Percentiles rank a stretch among this genome's conserved stretches.
phyloP scores from a whole-genome alignment of 2,888 invertebrate species.

The Girardia tigrina region DNA sequence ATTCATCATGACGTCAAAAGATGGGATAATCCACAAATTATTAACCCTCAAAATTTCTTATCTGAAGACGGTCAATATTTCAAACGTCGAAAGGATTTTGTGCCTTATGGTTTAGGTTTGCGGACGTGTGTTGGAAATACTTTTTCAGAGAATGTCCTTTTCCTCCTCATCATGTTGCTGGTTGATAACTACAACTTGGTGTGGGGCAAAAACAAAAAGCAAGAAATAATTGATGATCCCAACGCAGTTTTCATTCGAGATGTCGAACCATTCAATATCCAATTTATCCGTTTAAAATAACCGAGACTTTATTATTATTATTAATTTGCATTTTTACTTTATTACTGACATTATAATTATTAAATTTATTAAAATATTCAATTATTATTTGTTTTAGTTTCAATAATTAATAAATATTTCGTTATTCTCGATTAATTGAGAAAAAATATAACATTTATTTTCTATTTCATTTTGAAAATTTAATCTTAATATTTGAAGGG shows the following conservation, averaged over 20 bases:
- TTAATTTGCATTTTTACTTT: too few relatives aligned
- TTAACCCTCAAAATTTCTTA: not conserved
- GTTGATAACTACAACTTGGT: conserved; percentile 10
- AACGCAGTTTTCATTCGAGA: conserved; percentile 11
- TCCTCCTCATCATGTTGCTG: not conserved
- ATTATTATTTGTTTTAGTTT: too few relatives aligned
- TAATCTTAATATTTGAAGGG: too few relatives aligned
- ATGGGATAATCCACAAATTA: not conserved
- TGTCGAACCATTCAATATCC: conserved; percentile 14
- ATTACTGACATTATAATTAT: too few relatives aligned
- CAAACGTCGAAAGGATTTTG: not conserved
- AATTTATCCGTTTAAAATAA: conserved; percentile 9
- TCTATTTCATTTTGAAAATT: too few relatives aligned
- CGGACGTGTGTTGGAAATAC: not conserved
- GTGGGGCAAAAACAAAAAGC: not conserved
- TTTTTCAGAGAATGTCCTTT: not conserved
- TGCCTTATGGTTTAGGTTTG: conserved; percentile 13
- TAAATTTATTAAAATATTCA: too few relatives aligned
- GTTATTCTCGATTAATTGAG: too few relatives aligned
- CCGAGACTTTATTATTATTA: too few relatives aligned
- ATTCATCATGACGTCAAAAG: conserved; percentile 5
- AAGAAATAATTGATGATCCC: not conserved
- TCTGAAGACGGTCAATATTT: not conserved
- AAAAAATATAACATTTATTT: too few relatives aligned
- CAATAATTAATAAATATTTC: too few relatives aligned